These are phyloP conservation scores for Sepioteuthis lessoniana DNA, from an alignment of 2,888 invertebrate species.

Conservation along the genomic window DNA sequence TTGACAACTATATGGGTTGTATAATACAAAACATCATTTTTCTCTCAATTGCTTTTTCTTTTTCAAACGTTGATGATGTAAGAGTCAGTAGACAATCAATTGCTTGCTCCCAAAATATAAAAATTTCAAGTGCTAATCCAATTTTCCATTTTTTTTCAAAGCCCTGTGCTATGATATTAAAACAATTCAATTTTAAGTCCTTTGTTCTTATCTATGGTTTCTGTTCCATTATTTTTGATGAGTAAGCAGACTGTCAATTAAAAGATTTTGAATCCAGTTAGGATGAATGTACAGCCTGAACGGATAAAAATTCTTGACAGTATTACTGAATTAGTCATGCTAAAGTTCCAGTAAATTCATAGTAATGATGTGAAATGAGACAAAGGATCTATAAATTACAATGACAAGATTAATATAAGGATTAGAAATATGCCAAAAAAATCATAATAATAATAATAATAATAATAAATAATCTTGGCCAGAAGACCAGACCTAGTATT, in stretches of 20 bases:
- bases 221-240: neutral
- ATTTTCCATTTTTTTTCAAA: too few relatives aligned
- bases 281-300: neutral
- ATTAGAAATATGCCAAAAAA: neutral
- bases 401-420: neutral
- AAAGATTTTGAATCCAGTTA: neutral
- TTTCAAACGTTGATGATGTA: too few relatives aligned
- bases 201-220: neutral
- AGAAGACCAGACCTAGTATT: too few relatives aligned
- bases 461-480: too few relatives aligned
- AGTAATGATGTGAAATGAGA: neutral
- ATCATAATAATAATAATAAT: neutral
- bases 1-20: too few relatives aligned
- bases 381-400: neutral
- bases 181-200: neutral
- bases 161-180: neutral
- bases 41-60: too few relatives aligned
- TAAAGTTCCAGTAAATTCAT: neutral
- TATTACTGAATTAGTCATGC: neutral
- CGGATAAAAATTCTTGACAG: neutral
- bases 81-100: too few relatives aligned
- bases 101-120: too few relatives aligned
- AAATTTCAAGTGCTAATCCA: too few relatives aligned
- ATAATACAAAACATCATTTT: too few relatives aligned
- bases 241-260: neutral